These are phyloP conservation scores for Periophthalmodon schlosseri DNA, from an alignment of 2,113 vertebrate genomes.

Conservation along the genomic window DNA sequence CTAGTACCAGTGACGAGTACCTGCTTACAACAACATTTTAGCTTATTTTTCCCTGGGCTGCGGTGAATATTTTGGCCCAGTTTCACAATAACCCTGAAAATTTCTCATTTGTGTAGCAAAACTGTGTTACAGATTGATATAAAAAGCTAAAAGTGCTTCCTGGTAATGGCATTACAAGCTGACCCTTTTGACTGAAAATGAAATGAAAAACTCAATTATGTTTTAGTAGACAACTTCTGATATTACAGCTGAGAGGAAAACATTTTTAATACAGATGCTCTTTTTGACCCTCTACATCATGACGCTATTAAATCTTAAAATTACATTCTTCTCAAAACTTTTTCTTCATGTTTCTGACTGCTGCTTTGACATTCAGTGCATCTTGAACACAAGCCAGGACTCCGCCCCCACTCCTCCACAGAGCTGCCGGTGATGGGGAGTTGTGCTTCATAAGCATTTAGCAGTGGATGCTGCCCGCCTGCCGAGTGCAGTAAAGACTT, in stretches of 20 bases:
- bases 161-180: too few species aligned
- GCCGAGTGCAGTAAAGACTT: slow-evolving; percentile 62
- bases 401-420: slow-evolving; percentile 24
- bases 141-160: too few species aligned
- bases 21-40: too few species aligned
- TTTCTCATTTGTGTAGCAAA: neutral
- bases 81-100: neutral
- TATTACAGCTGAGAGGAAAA: too few species aligned
- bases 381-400: slow-evolving; percentile 34
- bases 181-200: too few species aligned
- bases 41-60: neutral
- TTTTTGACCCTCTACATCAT: too few species aligned
- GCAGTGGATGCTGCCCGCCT: slow-evolving; percentile 31
- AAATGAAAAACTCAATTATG: too few species aligned
- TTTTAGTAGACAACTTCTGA: too few species aligned
- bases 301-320: too few species aligned
- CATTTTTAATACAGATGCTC: too few species aligned
- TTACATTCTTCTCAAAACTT: neutral
- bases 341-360: slow-evolving; percentile 14
- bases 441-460: slow-evolving; percentile 60
- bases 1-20: neutral
- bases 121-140: too few species aligned
- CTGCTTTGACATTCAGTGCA: slow-evolving; percentile 30
- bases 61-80: neutral
- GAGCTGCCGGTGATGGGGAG: slow-evolving; percentile 34